Evolutionary conservation across 2,113 vertebrate species (phyloP).

Genomic region (Nerophis ophidion): DNA sequence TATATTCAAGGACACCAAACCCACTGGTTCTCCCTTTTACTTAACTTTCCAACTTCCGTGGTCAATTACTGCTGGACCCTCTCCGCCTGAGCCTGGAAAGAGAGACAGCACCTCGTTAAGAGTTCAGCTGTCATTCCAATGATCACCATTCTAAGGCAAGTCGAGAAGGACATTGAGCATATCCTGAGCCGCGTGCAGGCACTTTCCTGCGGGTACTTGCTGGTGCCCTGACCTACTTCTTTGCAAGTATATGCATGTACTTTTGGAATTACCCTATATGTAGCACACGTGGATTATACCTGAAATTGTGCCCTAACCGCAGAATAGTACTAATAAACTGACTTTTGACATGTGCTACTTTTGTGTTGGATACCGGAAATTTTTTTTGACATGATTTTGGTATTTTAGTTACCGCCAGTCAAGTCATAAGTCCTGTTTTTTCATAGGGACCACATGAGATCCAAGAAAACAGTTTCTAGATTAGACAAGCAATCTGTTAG

Average conservation of each 20-base stretch:
- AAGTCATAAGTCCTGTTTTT: background rate
- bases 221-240: constrained; percentile 29
- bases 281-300: background rate
- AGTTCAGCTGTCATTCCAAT: constrained; percentile 21
- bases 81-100: constrained; percentile 33
- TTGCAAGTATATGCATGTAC: constrained; percentile 21
- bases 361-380: too few species aligned
- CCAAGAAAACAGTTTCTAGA: background rate
- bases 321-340: too few species aligned
- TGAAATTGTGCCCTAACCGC: too few species aligned
- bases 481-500: background rate
- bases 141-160: constrained; percentile 16
- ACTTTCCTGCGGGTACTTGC: constrained; percentile 24
- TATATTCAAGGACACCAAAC: background rate
- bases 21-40: background rate
- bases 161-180: constrained; percentile 12
- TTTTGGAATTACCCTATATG: constrained; percentile 16
- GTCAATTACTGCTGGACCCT: constrained; percentile 10
- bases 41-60: constrained; percentile 9
- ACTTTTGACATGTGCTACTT: too few species aligned
- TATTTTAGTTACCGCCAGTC: background rate
- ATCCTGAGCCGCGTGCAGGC: constrained; percentile 16
- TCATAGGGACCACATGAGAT: background rate
- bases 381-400: too few species aligned
- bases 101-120: constrained; percentile 37